Conservation (phyloP, 2,888 invertebrate species). For the Thelaira solivaga region DNA sequence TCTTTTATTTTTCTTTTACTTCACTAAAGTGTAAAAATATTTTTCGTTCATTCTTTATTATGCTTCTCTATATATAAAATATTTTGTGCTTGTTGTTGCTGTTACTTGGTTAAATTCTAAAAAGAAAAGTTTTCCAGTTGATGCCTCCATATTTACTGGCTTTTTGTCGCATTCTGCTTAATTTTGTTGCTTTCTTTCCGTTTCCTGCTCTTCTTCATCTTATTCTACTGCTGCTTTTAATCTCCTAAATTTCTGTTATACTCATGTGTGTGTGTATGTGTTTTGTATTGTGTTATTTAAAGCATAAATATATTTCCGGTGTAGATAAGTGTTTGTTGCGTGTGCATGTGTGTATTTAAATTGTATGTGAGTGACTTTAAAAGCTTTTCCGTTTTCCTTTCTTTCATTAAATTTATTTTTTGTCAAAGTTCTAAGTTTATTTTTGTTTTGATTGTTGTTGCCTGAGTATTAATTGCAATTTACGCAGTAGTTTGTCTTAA, state of each 20-base stretch:
- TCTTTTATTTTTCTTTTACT: conserved; percentile 7
- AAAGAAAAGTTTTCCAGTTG: conserved; percentile 28
- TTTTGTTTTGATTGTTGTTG: conserved; percentile 29
- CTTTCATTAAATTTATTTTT: background rate
- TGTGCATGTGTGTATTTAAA: background rate
- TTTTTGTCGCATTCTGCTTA: conserved; percentile 55
- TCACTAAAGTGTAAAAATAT: conserved; percentile 34
- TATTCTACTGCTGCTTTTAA: background rate
- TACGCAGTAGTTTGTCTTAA: conserved; percentile 53
- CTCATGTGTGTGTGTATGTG: conserved; percentile 19
- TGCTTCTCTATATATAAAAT: conserved; percentile 1
- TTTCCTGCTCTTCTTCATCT: background rate
- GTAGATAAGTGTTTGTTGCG: background rate
- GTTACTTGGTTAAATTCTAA: conserved; percentile 33
- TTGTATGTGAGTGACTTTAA: conserved; percentile 42
- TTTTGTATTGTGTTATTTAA: conserved; percentile 44
- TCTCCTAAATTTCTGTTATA: too few species aligned
- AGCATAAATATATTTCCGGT: conserved; percentile 50
- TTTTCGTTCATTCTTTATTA: conserved; percentile 23
- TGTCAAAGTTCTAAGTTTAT: conserved; percentile 21
- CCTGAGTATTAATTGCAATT: conserved; percentile 62
- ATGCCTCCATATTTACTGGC: conserved; percentile 23
- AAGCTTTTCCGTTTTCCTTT: conserved; percentile 42
- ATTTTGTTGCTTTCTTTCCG: conserved; percentile 23
- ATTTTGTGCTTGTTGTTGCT: background rate